Conservation (phyloP, 1,140 invertebrate genomes). For the Zeugodacus cucurbitae region DNA sequence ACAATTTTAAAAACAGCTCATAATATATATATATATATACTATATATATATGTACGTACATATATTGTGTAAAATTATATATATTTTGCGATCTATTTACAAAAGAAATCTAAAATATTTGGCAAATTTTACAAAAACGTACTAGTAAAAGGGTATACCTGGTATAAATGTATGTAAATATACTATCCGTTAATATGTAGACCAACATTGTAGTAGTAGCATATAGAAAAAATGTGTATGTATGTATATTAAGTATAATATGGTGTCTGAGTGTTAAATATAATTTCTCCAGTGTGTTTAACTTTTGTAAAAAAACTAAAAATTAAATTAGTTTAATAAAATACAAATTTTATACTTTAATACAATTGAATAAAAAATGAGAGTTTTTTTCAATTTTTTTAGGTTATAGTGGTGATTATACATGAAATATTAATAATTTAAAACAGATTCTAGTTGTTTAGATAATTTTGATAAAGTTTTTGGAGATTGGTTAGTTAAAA, state of each 20-base stretch:
- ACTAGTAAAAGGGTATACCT: background rate
- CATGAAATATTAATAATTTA: too few species aligned
- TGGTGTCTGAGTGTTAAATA: background rate
- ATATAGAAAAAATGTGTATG: background rate
- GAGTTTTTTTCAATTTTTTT: too few species aligned
- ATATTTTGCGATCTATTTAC: slow-evolving; percentile 22
- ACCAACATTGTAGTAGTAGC: background rate
- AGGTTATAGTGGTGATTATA: too few species aligned
- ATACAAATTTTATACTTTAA: slow-evolving; percentile 34
- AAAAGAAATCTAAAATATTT: background rate
- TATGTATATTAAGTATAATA: background rate
- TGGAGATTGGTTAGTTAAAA: too few species aligned
- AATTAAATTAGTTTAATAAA: background rate
- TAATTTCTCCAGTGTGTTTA: background rate
- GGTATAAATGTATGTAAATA: background rate
- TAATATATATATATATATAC: background rate
- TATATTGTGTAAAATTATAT: background rate
- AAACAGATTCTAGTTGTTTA: too few species aligned
- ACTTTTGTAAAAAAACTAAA: background rate
- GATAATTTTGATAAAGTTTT: too few species aligned
- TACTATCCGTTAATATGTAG: background rate
- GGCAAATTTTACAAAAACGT: background rate
- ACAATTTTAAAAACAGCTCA: background rate
- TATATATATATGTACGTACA: background rate
- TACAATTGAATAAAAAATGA: background rate